Base-by-base conservation (phyloP, 2,797 vertebrate species). In the Pelodytes ibericus region DNA sequence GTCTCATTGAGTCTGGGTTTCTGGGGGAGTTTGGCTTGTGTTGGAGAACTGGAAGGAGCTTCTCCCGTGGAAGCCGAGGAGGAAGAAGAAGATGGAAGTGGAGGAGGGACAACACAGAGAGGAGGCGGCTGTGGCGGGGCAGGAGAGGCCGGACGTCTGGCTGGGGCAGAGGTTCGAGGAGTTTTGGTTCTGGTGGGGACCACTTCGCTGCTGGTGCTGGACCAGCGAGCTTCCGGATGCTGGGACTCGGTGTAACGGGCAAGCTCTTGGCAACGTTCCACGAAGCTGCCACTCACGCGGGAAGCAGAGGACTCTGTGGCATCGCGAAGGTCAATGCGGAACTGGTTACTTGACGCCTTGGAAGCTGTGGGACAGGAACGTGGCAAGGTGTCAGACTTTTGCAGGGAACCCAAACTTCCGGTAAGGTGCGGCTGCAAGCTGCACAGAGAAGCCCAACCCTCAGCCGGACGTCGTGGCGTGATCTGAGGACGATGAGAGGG, bases 181-280 rank as follows among this genome's bases (percentile, higher is more conserved):
- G 80, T 80, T 61, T 72, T 49, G 61, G 72, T 24, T 13, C 69
- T 44, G 26, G 65, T 44, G 11, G 62, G 10, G 33, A 86, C 80
- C 0, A 89, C 86, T 33, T 94, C 91, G 2, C 62, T 85, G 0
- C 86, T 85, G 71, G 88, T 85, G 0, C 86, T 85, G 71, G 88
- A 87, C 39, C 92, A 81, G 49, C 90, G 84, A 16, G 85, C 84
- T 0, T 81, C 75, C 0, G 57, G 15, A 0, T 22, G 77, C 0
- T 73, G 73, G 0, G 58, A 72, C 47, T 94, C 93, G 0, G 90
- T 88, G n/a, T 81, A 85, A 36, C 93, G 93, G 3, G 92, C 95
- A 6, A 93, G 88, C 77, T 96, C 94, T 80, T 96, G 94, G 74
- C 94, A 96, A 25, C 94, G 92, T 81, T 96, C 95, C 18, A 94